Base-by-base conservation (phyloP, 2,113 vertebrate species). In the Nothocercus nigrocapillus region DNA sequence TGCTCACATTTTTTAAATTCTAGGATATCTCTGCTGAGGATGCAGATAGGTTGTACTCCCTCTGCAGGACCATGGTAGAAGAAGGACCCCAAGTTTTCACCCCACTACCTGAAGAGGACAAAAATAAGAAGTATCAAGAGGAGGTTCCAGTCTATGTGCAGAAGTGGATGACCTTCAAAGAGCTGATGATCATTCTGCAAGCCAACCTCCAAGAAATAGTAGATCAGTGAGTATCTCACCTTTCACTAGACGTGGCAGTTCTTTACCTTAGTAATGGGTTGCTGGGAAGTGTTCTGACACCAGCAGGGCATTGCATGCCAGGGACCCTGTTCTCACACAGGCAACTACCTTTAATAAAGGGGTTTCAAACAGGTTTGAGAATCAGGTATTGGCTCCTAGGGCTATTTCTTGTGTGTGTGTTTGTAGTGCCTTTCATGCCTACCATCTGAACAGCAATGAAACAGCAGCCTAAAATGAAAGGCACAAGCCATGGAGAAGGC, bases 11-110 rank as follows among this genome's bases (percentile, higher is more conserved):
- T 77, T 17, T 64, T 61, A 76, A 15, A 7, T 78, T n/a, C 7
- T 79, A 99, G 99, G 99, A 99, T 49, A 99, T 99, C 95, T 99
- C 99, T 13, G 99, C 99, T 11, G 98, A 99, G 93, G 99, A 99
- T 6, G 99, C 98, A 20, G 98, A 99, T 74, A 97, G 98, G 84
- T 92, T 99, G 24, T 98, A 99, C 93, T 98, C 98, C 3, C 97
- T 99, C 47, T 99, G 99, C 81, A 98, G 98, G 95, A 98, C 96
- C 63, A 91, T 99, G 96, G 98, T 99, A 24, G 98, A 99, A 56
- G 99, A 99, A 93, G 99, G 98, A 10, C 99, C 99, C 2, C 98
- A 98, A 8, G 98, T 99, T 66, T 99, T 99, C 93, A 98, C 97
- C 44, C 99, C 99, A 5, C 96, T 99, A 11, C 97, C 97, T 2